phyloP scores from a whole-genome alignment of 2,888 invertebrate species.

The Epistrophe grossulariae region DNA sequence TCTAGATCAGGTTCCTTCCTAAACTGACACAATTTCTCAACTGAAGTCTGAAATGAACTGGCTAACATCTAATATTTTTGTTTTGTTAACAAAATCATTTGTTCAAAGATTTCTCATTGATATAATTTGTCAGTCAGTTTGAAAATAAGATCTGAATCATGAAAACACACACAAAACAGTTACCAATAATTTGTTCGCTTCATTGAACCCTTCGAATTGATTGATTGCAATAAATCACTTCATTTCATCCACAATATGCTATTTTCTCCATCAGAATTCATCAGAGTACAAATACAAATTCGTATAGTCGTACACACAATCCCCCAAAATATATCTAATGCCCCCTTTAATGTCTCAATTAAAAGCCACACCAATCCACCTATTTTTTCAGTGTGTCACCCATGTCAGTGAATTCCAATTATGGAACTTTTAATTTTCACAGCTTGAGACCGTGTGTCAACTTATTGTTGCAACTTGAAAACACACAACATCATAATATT shows the following conservation, averaged over 20 bases:
- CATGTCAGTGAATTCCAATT: constrained; percentile 44
- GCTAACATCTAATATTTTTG: too few species aligned
- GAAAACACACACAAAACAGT: background rate
- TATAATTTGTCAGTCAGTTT: too few species aligned
- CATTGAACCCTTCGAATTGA: background rate
- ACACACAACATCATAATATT: constrained; percentile 40
- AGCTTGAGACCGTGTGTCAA: constrained; percentile 58
- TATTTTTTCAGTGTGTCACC: background rate
- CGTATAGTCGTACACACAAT: background rate
- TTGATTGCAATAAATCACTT: constrained; percentile 49
- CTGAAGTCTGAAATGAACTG: too few species aligned
- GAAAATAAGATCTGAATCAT: too few species aligned
- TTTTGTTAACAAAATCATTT: too few species aligned
- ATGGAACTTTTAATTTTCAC: constrained; percentile 64
- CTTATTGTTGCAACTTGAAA: constrained; percentile 30
- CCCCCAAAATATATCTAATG: constrained; percentile 26
- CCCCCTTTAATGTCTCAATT: constrained; percentile 62
- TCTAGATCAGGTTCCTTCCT: too few species aligned
- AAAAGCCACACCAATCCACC: constrained; percentile 59
- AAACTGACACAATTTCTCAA: too few species aligned
- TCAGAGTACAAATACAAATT: background rate
- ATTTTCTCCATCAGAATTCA: constrained; percentile 45
- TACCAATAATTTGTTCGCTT: background rate
- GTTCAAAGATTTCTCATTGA: too few species aligned
- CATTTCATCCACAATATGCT: constrained; percentile 43